Percentiles rank a stretch among this genome's conserved stretches.
Conservation (phyloP, 2,888 invertebrate genomes). For the Drosophila maculinotata region DNA sequence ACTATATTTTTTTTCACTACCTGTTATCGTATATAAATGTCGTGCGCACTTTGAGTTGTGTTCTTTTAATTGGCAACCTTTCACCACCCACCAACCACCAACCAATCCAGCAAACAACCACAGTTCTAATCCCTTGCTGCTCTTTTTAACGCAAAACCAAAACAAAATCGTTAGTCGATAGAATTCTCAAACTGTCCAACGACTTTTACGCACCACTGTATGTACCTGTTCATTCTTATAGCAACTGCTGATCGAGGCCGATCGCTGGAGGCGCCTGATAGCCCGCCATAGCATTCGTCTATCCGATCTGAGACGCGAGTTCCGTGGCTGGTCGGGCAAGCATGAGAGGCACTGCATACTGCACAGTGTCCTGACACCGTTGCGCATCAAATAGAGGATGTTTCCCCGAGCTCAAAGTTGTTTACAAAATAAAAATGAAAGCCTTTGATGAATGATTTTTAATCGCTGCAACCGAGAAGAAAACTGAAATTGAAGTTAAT, state of each 20-base stretch:
- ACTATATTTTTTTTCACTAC: slow-evolving; percentile 26
- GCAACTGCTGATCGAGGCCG: slow-evolving; percentile 82
- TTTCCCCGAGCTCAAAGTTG: slow-evolving; percentile 62
- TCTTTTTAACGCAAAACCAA: slow-evolving; percentile 78
- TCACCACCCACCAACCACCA: slow-evolving; percentile 33
- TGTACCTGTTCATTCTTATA: slow-evolving; percentile 69
- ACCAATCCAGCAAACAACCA: slow-evolving; percentile 18
- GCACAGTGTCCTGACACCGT: slow-evolving; percentile 82
- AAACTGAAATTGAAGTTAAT: slow-evolving; percentile 43
- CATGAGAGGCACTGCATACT: slow-evolving; percentile 84
- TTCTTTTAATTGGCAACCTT: slow-evolving; percentile 50
- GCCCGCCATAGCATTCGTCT: slow-evolving; percentile 81
- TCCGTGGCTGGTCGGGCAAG: slow-evolving; percentile 84
- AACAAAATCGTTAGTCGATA: slow-evolving; percentile 22
- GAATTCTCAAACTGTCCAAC: slow-evolving; percentile 42
- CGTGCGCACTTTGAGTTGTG: slow-evolving; percentile 64
- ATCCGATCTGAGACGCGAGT: slow-evolving; percentile 76
- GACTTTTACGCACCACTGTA: slow-evolving; percentile 71
- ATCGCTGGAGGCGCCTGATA: slow-evolving; percentile 83
- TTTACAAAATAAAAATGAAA: slow-evolving; percentile 12
- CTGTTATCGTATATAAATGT: slow-evolving; percentile 21
- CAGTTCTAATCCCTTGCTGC: slow-evolving; percentile 33
- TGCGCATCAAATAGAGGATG: slow-evolving; percentile 76
- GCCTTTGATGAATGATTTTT: slow-evolving; percentile 53
- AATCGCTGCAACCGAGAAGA: slow-evolving; percentile 25